phyloP scores from a whole-genome alignment of 92 coral and sea anemone species.

The Epizoanthus stellaris region DNA sequence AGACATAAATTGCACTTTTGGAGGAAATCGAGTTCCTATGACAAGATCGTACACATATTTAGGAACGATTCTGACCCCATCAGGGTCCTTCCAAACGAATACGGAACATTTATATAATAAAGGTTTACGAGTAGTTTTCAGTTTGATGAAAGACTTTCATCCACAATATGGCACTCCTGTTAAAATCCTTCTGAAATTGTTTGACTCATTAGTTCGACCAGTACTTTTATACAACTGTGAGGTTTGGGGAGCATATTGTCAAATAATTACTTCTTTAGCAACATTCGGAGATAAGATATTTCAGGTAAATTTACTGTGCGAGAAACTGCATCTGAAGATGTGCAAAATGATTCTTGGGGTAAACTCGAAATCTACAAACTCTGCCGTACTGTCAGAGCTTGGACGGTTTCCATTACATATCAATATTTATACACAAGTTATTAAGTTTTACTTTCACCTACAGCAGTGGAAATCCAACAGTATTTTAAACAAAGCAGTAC shows the following conservation, averaged over 20 bases:
- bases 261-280: not conserved
- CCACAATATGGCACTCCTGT: not conserved
- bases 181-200: not conserved
- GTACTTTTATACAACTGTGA: not conserved
- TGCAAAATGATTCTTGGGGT: not conserved
- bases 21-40: too few species aligned
- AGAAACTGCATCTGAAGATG: not conserved
- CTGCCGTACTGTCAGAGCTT: not conserved
- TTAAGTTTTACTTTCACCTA: too few species aligned
- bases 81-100: not conserved
- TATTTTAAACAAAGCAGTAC: too few species aligned
- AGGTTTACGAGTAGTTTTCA: not conserved
- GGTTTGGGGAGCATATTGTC: not conserved
- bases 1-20: too few species aligned
- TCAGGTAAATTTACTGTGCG: not conserved
- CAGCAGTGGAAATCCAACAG: too few species aligned
- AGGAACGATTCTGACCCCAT: not conserved
- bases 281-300: not conserved
- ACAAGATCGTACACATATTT: too few species aligned
- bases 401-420: not conserved
- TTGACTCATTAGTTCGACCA: not conserved
- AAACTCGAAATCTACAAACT: not conserved
- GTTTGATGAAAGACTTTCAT: too few species aligned
- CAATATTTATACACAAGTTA: not conserved
- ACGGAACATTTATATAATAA: not conserved